A percentile compares a stretch with the other conserved stretches of the same genome.
Evolutionary conservation across 2,797 vertebrate genomes (phyloP).

Genomic region (Novumbra hubbsi): DNA sequence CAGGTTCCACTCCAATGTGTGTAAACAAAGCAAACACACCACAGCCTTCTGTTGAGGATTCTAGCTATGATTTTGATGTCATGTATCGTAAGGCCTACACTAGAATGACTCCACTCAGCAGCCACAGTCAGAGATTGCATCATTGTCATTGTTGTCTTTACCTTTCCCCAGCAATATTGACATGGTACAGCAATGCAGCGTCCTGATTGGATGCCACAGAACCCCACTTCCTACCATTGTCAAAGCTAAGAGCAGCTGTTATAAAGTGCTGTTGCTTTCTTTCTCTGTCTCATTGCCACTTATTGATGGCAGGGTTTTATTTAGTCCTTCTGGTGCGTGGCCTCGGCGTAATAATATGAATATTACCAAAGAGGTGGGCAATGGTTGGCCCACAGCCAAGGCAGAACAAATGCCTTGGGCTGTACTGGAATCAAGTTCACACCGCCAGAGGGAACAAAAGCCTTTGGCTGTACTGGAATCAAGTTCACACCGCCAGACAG

Average conservation of each 20-base stretch:
- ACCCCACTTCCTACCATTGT: slow-evolving; percentile 70
- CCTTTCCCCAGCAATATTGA: slow-evolving; percentile 42
- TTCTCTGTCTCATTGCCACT: background rate
- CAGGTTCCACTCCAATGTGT: too few relatives aligned
- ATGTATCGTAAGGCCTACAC: too few relatives aligned
- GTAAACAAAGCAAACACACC: too few relatives aligned
- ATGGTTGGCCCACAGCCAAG: too few relatives aligned
- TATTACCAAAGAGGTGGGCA: too few relatives aligned
- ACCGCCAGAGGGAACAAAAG: too few relatives aligned
- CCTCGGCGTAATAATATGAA: background rate
- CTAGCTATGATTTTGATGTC: too few relatives aligned
- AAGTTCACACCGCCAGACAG: slow-evolving; percentile 22
- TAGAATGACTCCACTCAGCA: background rate
- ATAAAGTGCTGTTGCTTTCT: slow-evolving; percentile 20
- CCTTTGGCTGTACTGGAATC: slow-evolving; percentile 48
- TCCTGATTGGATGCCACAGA: slow-evolving; percentile 44
- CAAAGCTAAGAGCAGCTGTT: slow-evolving; percentile 44
- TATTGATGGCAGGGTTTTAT: slow-evolving; percentile 5
- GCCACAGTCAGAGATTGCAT: slow-evolving; percentile 12
- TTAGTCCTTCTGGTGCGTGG: slow-evolving; percentile 17
- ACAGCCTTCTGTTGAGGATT: too few relatives aligned
- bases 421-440: too few relatives aligned
- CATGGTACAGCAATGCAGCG: slow-evolving; percentile 52
- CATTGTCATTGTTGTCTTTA: slow-evolving; percentile 19
- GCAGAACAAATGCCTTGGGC: too few relatives aligned